Evolutionary conservation across 2,888 invertebrate species (phyloP).

Genomic region (Craniophora ligustri): DNA sequence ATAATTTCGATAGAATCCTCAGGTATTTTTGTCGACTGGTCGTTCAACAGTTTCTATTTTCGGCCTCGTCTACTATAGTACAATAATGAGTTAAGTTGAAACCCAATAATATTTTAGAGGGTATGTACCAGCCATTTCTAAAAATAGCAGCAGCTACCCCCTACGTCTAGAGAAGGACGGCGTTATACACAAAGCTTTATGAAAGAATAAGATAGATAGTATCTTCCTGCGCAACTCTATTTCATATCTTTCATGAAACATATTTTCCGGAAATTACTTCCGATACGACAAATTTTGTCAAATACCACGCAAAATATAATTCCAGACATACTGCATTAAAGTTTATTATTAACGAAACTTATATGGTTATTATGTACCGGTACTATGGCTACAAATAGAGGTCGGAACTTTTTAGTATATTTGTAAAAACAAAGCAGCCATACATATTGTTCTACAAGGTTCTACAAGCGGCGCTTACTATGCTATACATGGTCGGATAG

Average conservation of each 20-base stretch:
- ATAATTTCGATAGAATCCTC: conserved; percentile 3
- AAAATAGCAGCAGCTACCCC: conserved; percentile 71
- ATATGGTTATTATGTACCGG: no score
- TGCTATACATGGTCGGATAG: no score
- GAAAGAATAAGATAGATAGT: conserved; percentile 23
- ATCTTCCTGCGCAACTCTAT: conserved; percentile 32
- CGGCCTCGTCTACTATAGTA: conserved; percentile 11
- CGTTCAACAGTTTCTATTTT: conserved; percentile 25
- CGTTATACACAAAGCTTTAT: conserved; percentile 16
- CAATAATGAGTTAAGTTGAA: conserved; percentile 33
- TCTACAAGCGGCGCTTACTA: no score
- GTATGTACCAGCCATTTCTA: conserved; percentile 59
- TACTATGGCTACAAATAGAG: no score
- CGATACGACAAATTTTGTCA: conserved; percentile 12
- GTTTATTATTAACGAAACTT: not conserved
- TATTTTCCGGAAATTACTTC: conserved; percentile 26
- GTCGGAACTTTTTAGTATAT: no score
- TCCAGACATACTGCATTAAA: not conserved
- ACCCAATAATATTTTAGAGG: conserved; percentile 42
- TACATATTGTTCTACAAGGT: no score
- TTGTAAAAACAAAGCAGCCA: no score
- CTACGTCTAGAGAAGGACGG: conserved; percentile 55
- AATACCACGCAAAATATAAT: conserved; percentile 7
- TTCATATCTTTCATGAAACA: conserved; percentile 28
- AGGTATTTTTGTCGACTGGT: conserved; percentile 8